Evolutionary conservation across 2,113 vertebrate genomes (phyloP).

Genomic region (Porphyrio hochstetteri): DNA sequence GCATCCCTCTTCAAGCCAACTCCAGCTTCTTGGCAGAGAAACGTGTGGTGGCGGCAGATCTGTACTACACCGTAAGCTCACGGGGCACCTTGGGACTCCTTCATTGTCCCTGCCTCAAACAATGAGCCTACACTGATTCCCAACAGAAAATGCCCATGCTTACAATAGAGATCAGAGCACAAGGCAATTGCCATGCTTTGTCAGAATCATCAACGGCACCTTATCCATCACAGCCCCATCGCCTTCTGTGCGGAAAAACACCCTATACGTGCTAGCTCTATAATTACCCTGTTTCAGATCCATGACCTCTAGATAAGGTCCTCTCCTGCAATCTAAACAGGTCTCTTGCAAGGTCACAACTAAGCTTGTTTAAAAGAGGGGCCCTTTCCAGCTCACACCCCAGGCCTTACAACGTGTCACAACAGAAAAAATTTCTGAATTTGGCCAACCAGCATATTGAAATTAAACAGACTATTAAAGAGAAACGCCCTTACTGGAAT

Average conservation of each 20-base stretch:
- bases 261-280: background rate
- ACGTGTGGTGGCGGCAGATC: background rate
- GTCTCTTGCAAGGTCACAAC: background rate
- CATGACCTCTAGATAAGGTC: constrained; percentile 13
- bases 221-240: background rate
- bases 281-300: constrained; percentile 11
- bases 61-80: background rate
- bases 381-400: background rate
- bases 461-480: background rate
- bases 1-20: background rate
- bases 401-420: background rate
- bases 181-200: background rate
- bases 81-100: background rate
- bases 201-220: background rate
- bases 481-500: background rate
- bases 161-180: background rate
- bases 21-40: constrained; percentile 5
- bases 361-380: background rate
- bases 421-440: background rate
- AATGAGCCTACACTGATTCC: background rate
- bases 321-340: background rate
- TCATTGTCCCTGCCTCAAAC: background rate
- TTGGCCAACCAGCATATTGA: background rate
- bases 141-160: background rate
- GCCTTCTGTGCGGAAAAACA: background rate